Evolutionary conservation across 2,888 invertebrate genomes (phyloP).

Genomic region (Apamea monoglypha): DNA sequence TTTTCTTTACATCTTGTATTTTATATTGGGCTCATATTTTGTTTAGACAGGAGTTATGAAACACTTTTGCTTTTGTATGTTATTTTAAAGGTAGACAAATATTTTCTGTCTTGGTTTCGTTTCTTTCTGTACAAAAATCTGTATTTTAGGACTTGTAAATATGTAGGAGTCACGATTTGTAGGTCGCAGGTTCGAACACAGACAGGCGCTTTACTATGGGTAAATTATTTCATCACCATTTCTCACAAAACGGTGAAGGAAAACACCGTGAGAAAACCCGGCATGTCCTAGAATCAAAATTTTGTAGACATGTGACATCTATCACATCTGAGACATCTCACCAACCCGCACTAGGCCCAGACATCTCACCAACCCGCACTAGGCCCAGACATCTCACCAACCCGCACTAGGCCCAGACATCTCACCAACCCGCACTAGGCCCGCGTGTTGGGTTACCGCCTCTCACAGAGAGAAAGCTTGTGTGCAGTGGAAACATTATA

Average conservation of each 20-base stretch:
- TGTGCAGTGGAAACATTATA: no score
- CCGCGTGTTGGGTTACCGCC: no score
- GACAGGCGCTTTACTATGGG: neutral
- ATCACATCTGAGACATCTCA: no score
- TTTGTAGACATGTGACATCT: no score
- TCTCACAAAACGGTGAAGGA: neutral
- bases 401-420: no score
- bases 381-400: no score
- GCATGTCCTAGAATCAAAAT: no score
- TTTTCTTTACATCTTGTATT: neutral
- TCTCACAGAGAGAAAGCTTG: no score
- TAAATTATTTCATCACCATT: neutral
- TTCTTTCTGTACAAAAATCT: neutral
- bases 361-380: no score
- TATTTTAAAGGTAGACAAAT: conserved; percentile 15
- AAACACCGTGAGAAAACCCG: no score
- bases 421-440: no score
- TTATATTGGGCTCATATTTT: conserved; percentile 20
- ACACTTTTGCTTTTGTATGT: neutral
- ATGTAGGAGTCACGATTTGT: neutral
- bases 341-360: no score
- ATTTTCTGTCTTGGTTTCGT: neutral
- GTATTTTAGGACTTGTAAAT: neutral
- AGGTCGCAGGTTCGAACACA: neutral
- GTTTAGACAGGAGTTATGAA: neutral